These are phyloP conservation scores for Seriola quinqueradiata DNA, from an alignment of 2,113 vertebrate genomes.

Conservation along the genomic window DNA sequence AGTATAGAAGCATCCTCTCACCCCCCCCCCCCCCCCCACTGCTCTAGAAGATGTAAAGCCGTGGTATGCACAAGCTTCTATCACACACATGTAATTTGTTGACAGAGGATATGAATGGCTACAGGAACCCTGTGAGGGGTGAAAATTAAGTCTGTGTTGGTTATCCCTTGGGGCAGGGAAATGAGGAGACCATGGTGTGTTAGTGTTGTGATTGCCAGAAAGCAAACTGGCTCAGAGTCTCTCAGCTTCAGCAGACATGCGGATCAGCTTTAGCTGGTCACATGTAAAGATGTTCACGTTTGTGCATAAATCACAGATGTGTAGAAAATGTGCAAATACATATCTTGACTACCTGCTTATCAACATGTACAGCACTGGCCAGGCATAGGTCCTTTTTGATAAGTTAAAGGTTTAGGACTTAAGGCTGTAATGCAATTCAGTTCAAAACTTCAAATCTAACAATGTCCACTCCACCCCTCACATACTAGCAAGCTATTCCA, in stretches of 20 bases:
- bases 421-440: background rate
- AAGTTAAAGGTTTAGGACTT: background rate
- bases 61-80: constrained; percentile 42
- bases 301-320: constrained; percentile 40
- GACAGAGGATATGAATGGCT: constrained; percentile 60
- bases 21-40: constrained; percentile 17
- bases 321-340: constrained; percentile 10
- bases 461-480: background rate
- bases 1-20: constrained; percentile 41
- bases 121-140: constrained; percentile 65
- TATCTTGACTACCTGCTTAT: constrained; percentile 9
- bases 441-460: constrained; percentile 4
- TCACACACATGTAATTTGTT: constrained; percentile 75
- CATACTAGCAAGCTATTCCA: background rate
- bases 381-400: background rate
- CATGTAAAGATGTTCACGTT: constrained; percentile 36
- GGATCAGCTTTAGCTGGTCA: constrained; percentile 41
- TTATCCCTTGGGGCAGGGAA: constrained; percentile 47
- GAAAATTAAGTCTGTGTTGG: constrained; percentile 75
- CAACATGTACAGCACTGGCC: background rate
- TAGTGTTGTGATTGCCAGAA: constrained; percentile 61
- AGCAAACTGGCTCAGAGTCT: constrained; percentile 34
- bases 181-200: constrained; percentile 67
- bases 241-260: constrained; percentile 41
- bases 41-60: constrained; percentile 57